Percentiles rank a stretch among this genome's conserved stretches.
Evolutionary conservation across 2,888 invertebrate genomes (phyloP).

Genomic region (Polydrusus cervinus): DNA sequence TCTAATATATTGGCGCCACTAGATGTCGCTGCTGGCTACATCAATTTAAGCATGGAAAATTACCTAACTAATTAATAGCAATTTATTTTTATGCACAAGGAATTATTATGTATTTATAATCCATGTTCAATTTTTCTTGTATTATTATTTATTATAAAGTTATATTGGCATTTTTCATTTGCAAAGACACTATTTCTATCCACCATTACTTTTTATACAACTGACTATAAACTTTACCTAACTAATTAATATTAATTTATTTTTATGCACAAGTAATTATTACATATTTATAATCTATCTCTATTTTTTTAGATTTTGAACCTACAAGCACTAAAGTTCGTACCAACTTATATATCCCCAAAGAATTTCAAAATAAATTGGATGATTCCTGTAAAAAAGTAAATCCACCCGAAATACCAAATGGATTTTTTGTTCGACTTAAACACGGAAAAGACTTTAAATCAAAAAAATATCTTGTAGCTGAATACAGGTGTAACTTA

Average conservation of each 20-base stretch:
- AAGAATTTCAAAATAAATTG: slow-evolving; percentile 47
- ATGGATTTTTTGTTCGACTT: slow-evolving; percentile 50
- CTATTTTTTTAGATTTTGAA: neutral
- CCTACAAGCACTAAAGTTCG: neutral
- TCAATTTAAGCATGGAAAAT: no score
- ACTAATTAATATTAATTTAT: neutral
- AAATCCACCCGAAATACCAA: slow-evolving; percentile 51
- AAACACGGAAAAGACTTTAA: slow-evolving; percentile 56
- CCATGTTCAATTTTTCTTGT: neutral
- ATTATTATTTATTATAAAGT: no score
- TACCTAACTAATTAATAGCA: no score
- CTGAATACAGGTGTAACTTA: slow-evolving; percentile 74
- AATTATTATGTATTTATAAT: neutral
- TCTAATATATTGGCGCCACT: no score
- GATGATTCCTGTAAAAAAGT: slow-evolving; percentile 56
- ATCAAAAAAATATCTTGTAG: slow-evolving; percentile 74
- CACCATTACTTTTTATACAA: no score
- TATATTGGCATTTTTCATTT: no score
- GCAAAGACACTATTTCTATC: no score
- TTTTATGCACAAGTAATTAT: neutral
- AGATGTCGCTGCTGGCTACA: no score
- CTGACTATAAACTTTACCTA: no score
- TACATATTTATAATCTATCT: neutral
- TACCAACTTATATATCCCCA: slow-evolving; percentile 22
- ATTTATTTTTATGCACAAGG: neutral